Evolutionary conservation across 2,888 invertebrate species (phyloP).

Genomic region (Rhingia rostrata): DNA sequence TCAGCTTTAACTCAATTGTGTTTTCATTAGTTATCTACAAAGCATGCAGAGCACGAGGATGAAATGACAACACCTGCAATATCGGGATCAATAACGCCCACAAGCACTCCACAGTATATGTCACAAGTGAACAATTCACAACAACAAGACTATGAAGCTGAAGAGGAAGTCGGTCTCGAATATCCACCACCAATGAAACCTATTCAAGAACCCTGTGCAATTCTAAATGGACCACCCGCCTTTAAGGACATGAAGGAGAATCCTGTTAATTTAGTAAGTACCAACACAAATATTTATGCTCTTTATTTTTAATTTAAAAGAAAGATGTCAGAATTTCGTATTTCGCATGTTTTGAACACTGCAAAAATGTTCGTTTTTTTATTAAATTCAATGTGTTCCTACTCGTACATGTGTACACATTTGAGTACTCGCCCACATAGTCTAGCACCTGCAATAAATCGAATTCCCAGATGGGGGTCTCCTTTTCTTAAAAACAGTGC

Average conservation of each 20-base stretch:
- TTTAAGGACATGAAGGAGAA: conserved; percentile 84
- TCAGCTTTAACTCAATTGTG: conserved; percentile 22
- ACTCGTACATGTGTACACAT: neutral
- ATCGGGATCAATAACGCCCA: conserved; percentile 68
- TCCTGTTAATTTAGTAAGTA: conserved; percentile 86
- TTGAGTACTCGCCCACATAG: conserved; percentile 8
- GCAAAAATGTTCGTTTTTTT: neutral
- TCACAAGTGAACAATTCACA: conserved; percentile 83
- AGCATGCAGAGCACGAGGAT: conserved; percentile 83
- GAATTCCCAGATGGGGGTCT: conserved; percentile 34
- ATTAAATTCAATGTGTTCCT: neutral
- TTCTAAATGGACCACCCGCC: conserved; percentile 82
- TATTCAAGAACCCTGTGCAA: conserved; percentile 87
- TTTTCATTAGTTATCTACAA: conserved; percentile 77
- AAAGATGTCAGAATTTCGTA: neutral
- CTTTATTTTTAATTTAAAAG: conserved; percentile 5
- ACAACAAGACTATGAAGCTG: conserved; percentile 83
- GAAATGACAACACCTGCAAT: conserved; percentile 76
- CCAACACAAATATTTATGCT: neutral
- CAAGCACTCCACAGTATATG: conserved; percentile 78
- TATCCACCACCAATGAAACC: conserved; percentile 98
- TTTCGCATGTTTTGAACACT: conserved; percentile 1
- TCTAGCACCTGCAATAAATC: conserved; percentile 18
- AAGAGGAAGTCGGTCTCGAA: conserved; percentile 92
- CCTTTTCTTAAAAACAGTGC: conserved; percentile 5